Conservation (phyloP, 2,888 invertebrate genomes). For the Plusia festucae region DNA sequence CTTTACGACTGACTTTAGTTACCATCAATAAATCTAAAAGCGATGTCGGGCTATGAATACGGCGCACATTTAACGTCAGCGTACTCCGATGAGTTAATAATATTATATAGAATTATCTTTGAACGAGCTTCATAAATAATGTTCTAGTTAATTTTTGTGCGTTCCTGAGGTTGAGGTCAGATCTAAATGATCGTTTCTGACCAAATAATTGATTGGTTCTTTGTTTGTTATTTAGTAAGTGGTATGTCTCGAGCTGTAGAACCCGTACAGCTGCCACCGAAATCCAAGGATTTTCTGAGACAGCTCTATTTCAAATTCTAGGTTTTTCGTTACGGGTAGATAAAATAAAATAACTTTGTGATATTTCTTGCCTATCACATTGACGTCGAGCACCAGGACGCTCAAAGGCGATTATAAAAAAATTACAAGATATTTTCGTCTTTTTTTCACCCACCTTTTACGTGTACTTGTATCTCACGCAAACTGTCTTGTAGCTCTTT, state of each 20-base stretch:
- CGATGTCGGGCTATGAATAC: conserved; percentile 64
- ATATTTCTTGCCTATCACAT: too few relatives aligned
- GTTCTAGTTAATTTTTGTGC: conserved; percentile 79
- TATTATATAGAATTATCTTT: conserved; percentile 77
- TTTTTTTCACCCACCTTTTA: too few relatives aligned
- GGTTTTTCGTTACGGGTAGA: too few relatives aligned
- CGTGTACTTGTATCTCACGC: too few relatives aligned
- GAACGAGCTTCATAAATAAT: conserved; percentile 76
- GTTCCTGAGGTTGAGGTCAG: conserved; percentile 75
- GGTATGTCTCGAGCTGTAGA: conserved; percentile 7
- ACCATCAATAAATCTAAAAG: conserved; percentile 8
- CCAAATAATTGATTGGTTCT: conserved; percentile 78
- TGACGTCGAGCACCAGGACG: too few relatives aligned
- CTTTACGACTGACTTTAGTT: neutral
- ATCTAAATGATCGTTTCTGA: conserved; percentile 77
- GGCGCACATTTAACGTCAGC: conserved; percentile 65
- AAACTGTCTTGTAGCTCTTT: too few relatives aligned
- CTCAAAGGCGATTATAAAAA: too few relatives aligned
- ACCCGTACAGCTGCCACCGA: too few relatives aligned
- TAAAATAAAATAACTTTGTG: too few relatives aligned
- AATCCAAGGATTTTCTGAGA: too few relatives aligned
- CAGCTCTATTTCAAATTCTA: too few relatives aligned
- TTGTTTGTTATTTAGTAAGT: conserved; percentile 70
- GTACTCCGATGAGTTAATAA: conserved; percentile 77
- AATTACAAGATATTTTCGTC: too few relatives aligned